Base-by-base conservation (phyloP, 2,888 invertebrate genomes). In the Trachelus stipa region DNA sequence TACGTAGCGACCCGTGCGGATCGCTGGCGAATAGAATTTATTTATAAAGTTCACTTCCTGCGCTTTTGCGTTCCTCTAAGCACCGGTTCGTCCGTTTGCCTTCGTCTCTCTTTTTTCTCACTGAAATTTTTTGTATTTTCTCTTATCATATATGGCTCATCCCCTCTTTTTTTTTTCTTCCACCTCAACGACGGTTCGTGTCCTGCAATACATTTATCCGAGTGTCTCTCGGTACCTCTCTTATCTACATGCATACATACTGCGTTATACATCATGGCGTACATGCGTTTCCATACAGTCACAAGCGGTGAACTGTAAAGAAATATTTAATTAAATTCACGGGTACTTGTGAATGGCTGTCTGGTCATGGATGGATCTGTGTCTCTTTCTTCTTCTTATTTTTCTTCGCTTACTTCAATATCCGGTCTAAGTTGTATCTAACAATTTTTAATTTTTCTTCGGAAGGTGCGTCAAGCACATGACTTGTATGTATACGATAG, bases 41-140 rank as follows among this genome's bases (percentile, higher is more conserved):
- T 89, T 88, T 90, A 89, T 88, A 90, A 88, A 82, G 77, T 78
- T 82, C 83, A 83, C 84, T 86, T 85, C 83, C 84, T 85, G 71
- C 74, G 73, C 68, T 79, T 77, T 73, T 79, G 73, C 79, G 73
- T 12, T 68, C 69, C 79, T 75, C 75, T 68, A 73, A 34, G 74
- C 56, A n/a, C 40, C 40, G 76, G 56, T 56, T 73, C 79, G 56
- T 34, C 23, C 73, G 56, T 40, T 37, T 76, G 33, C 69, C 73
- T 77, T n/a, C 75, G 73, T 73, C 75, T 75, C 73, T 68, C 15
- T 73, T 74, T 69, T 68, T 12, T 23, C 75, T 69, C 68, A 68
- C 80, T 77, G 30, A 30, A 33, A 0, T 69, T 33, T 30, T 12
- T 69, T 40, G 6, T 40, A 15, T 15, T 40, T 40, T 40, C 40